phyloP scores from a whole-genome alignment of 2,797 vertebrate species.

The Chanos chanos region DNA sequence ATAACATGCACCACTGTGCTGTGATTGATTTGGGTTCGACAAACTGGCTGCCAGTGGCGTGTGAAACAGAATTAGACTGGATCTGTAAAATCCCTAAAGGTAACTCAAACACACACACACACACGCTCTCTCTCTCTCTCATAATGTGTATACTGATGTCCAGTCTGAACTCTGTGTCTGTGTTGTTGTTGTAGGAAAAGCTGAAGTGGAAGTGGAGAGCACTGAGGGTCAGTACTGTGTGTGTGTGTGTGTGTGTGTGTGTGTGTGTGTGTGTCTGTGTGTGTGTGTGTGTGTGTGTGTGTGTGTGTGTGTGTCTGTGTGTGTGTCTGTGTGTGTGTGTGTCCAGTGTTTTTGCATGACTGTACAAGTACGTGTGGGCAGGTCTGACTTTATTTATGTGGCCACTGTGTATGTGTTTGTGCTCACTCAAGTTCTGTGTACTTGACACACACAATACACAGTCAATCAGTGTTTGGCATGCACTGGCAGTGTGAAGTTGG shows the following conservation, averaged over 20 bases:
- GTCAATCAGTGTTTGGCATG: too few relatives aligned
- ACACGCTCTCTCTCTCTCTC: not conserved
- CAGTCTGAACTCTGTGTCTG: not conserved
- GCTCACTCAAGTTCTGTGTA: too few relatives aligned
- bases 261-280: not conserved
- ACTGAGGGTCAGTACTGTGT: slow-evolving; percentile 74
- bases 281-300: not conserved
- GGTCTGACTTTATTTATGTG: too few relatives aligned
- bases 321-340: not conserved
- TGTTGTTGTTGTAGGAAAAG: slow-evolving; percentile 64
- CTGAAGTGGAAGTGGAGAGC: slow-evolving; percentile 75
- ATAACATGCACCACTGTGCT: slow-evolving; percentile 79
- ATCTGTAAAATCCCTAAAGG: slow-evolving; percentile 97
- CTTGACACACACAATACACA: too few relatives aligned
- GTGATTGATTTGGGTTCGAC: slow-evolving; percentile 86
- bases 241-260: not conserved
- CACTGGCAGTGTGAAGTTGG: too few relatives aligned
- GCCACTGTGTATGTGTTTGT: too few relatives aligned
- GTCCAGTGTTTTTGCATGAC: not conserved
- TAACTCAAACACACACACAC: slow-evolving; percentile 44
- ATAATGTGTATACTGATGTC: not conserved
- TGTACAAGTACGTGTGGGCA: not conserved
- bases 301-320: not conserved
- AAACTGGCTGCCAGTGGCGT: slow-evolving; percentile 92
- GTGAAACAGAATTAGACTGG: slow-evolving; percentile 89